Conservation (phyloP, 1,140 invertebrate species). For the Archegozetes longisetosus region DNA sequence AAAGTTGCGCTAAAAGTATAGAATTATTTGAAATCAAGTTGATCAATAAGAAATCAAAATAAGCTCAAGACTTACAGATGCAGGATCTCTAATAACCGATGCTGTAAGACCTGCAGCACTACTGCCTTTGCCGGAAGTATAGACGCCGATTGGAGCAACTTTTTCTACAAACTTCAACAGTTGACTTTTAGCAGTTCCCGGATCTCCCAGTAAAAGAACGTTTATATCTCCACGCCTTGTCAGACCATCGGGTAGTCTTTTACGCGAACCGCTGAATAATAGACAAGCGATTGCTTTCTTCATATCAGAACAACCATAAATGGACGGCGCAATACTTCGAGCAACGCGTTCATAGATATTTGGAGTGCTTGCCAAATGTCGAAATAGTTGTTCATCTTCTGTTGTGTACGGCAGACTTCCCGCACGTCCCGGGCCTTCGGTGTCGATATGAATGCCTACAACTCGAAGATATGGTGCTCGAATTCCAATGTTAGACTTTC, state of each 20-base stretch:
- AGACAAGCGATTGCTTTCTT: slow-evolving; percentile 94
- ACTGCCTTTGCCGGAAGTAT: slow-evolving; percentile 97
- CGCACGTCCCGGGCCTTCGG: slow-evolving; percentile 53
- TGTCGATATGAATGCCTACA: slow-evolving; percentile 73
- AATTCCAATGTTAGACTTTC: slow-evolving; percentile 74
- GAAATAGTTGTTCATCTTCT: slow-evolving; percentile 84
- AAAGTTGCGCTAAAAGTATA: slow-evolving; percentile 63
- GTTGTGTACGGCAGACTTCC: slow-evolving; percentile 39
- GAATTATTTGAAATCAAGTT: slow-evolving; percentile 18
- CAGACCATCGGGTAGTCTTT: slow-evolving; percentile 75
- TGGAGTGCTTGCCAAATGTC: slow-evolving; percentile 58
- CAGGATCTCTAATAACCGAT: slow-evolving; percentile 85
- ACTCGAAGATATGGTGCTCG: slow-evolving; percentile 84
- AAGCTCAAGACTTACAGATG: slow-evolving; percentile 43
- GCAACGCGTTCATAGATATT: slow-evolving; percentile 81
- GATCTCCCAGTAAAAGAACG: slow-evolving; percentile 85
- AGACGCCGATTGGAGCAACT: slow-evolving; percentile 87
- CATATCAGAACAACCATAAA: slow-evolving; percentile 84
- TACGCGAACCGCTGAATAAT: slow-evolving; percentile 69
- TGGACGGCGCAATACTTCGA: slow-evolving; percentile 88
- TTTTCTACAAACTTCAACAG: slow-evolving; percentile 93
- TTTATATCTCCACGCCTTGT: slow-evolving; percentile 94
- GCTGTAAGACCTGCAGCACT: slow-evolving; percentile 97
- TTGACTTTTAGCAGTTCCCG: slow-evolving; percentile 97
- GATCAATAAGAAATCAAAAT: slow-evolving; percentile 16